Evolutionary conservation across 2,888 invertebrate genomes (phyloP), one percentile per base, ranked within the genome.

Genomic region (Mythimna albipuncta): DNA sequence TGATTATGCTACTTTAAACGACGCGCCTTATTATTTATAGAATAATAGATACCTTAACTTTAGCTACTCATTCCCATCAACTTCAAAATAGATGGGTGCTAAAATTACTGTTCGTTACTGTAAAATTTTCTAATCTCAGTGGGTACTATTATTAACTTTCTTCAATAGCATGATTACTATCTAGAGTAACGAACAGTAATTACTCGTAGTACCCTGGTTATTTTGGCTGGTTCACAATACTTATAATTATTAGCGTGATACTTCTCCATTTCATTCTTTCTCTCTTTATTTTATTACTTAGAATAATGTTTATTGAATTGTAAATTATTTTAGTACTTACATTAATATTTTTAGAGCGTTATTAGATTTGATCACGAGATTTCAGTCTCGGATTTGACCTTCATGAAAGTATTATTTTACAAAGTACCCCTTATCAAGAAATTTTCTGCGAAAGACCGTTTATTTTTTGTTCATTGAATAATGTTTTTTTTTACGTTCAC

Each of bases 301-400:
- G 4, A 50, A 62, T 58, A 66, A 68, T 55, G 6, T 79, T 71
- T 35, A 72, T 21, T 68, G 50, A 59, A 10, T 11, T 58, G 52
- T 64, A 58, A 44, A 35, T 38, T 57, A 16, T 57, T 57, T 32
- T 38, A 58, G 58, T 58, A 58, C 58, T 35, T 19, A 5, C 35
- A 19, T 10, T 58, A 58, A 38, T 58, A 55, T 64, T 71, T 68
- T 57, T 55, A 10, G 26, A 59, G 35, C 7, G 21, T 62, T 68
- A 83, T 79, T 69, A 59, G 7, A 61, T 6, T 41, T 64, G 10
- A 52, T 47, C 84, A 84, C 72, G 84, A 72, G 13, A 80, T 44
- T 68, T 38, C 35, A 13, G 55, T 59, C 44, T 64, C 35, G n/a
- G n/a, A 26, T 57, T 69, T 61, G 16, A 67, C 11, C 44, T 59